Evolutionary conservation across 1,140 invertebrate genomes (phyloP).

Genomic region (Leptestheria dahalacensis): DNA sequence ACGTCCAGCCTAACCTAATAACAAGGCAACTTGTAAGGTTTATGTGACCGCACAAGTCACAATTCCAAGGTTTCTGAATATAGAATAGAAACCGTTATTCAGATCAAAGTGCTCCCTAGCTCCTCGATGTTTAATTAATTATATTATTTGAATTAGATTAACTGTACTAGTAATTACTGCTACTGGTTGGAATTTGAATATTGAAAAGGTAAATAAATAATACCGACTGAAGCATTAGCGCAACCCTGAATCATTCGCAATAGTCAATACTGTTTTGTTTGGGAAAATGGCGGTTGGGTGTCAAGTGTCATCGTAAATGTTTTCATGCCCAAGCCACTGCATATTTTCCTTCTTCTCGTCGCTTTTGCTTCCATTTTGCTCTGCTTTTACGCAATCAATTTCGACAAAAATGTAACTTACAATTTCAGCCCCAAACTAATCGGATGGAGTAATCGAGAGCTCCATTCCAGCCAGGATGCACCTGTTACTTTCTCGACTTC

Average conservation of each 20-base stretch:
- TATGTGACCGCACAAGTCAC: no score
- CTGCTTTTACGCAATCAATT: background rate
- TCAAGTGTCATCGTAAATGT: background rate
- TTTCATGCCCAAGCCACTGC: conserved; percentile 7
- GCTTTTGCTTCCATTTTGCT: background rate
- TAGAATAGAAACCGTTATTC: no score
- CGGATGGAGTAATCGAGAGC: background rate
- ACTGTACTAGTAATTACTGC: no score
- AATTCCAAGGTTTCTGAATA: no score
- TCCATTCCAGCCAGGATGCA: background rate
- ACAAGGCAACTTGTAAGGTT: no score
- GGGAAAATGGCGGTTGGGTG: background rate
- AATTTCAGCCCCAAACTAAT: background rate
- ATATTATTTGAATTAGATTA: no score
- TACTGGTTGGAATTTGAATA: no score
- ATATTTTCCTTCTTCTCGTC: conserved; percentile 4
- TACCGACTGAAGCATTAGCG: background rate
- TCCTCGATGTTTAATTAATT: no score
- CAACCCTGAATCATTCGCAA: background rate
- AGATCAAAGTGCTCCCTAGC: no score
- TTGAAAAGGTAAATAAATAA: no score
- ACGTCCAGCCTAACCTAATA: no score
- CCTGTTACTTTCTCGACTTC: no score
- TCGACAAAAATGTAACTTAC: conserved; percentile 5
- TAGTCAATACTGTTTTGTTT: background rate